Evolutionary conservation across 2,888 invertebrate species (phyloP).

Genomic region (Zaprionus bogoriensis): DNA sequence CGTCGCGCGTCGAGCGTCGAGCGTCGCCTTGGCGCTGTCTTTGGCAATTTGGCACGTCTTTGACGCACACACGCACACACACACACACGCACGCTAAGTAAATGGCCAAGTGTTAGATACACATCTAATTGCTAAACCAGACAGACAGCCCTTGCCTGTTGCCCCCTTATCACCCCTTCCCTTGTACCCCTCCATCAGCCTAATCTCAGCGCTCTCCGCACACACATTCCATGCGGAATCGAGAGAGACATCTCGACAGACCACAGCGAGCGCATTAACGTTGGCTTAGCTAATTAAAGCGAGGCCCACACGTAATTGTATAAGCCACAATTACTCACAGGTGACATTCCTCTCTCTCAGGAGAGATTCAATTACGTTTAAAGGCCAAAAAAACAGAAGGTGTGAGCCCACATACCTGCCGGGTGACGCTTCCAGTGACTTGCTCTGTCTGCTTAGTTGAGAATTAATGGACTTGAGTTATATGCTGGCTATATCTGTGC

Average conservation of each 20-base stretch:
- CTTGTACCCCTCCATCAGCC: background rate
- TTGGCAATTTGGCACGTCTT: constrained; percentile 68
- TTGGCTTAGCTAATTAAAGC: constrained; percentile 20
- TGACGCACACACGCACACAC: constrained; percentile 45
- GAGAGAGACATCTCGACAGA: background rate
- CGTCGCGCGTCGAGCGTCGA: constrained; percentile 32
- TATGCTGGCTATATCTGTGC: too few species aligned
- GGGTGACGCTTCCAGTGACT: too few species aligned
- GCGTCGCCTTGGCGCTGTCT: constrained; percentile 44
- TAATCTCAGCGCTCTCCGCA: background rate
- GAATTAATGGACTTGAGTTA: too few species aligned
- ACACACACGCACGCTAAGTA: constrained; percentile 47
- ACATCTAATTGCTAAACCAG: constrained; percentile 65
- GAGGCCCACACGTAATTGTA: background rate
- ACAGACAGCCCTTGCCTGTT: constrained; percentile 12
- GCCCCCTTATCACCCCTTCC: background rate
- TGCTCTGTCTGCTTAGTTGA: too few species aligned
- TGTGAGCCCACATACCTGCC: too few species aligned
- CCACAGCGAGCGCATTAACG: constrained; percentile 18
- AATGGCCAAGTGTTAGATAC: constrained; percentile 71
- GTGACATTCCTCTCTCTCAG: constrained; percentile 2
- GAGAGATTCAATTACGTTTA: background rate
- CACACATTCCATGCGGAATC: background rate
- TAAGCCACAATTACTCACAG: constrained; percentile 5
- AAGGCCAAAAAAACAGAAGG: background rate